Percentiles rank a stretch among this genome's conserved stretches.
These are phyloP conservation scores for Stegodyphus mimosarum DNA, from an alignment of 1,140 invertebrate genomes.

Conservation along the genomic window DNA sequence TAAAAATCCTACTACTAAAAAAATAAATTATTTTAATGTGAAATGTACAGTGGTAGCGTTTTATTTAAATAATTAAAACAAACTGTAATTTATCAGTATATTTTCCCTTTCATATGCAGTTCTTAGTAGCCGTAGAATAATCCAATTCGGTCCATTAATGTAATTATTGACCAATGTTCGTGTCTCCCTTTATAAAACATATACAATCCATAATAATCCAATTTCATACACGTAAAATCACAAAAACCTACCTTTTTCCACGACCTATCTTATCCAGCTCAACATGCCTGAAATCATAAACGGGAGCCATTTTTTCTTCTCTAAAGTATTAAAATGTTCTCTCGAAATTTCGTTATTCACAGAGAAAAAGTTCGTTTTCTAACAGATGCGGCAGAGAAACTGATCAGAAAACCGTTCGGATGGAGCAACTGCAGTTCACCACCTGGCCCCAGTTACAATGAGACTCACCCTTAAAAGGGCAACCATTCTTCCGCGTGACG, in stretches of 20 bases:
- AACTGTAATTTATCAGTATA: too few species aligned
- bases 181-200: too few species aligned
- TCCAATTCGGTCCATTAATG: too few species aligned
- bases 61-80: too few species aligned
- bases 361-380: background rate
- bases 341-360: background rate
- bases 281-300: slow-evolving; percentile 77
- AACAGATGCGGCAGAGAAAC: background rate
- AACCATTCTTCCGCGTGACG: slow-evolving; percentile 43
- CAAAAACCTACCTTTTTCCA: slow-evolving; percentile 74
- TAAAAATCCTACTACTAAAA: too few species aligned
- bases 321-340: background rate
- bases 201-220: too few species aligned
- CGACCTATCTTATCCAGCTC: slow-evolving; percentile 78
- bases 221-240: too few species aligned
- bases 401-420: background rate
- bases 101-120: too few species aligned
- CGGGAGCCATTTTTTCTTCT: slow-evolving; percentile 73
- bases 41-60: too few species aligned
- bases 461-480: slow-evolving; percentile 53
- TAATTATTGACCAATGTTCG: too few species aligned
- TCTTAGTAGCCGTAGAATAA: too few species aligned
- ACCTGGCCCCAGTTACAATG: slow-evolving; percentile 47
- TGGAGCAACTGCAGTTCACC: slow-evolving; percentile 9
- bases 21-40: too few species aligned